Percentiles rank a stretch among this genome's conserved stretches.
These are phyloP conservation scores for Solenopsis invicta DNA, from an alignment of 1,140 invertebrate genomes.

Conservation along the genomic window DNA sequence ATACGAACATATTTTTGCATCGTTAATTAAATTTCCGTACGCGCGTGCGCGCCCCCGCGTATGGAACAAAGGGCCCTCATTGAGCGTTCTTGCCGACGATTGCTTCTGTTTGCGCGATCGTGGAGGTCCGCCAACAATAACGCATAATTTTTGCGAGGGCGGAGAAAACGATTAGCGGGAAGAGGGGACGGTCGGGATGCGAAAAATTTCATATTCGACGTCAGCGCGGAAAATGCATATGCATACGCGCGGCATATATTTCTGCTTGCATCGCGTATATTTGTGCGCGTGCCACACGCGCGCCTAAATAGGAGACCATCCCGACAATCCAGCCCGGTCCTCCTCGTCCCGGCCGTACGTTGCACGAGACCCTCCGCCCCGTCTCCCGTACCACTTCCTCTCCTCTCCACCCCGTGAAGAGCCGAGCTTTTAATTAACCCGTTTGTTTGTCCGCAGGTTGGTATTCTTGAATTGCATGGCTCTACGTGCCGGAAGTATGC, in stretches of 20 bases:
- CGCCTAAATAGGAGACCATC: conserved; percentile 37
- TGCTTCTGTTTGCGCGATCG: conserved; percentile 13
- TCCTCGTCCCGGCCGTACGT: conserved; percentile 26
- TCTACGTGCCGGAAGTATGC: conserved; percentile 42
- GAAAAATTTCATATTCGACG: conserved; percentile 60
- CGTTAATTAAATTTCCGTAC: conserved; percentile 31
- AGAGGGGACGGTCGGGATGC: background rate
- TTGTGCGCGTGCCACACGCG: conserved; percentile 17
- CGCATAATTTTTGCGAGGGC: conserved; percentile 27
- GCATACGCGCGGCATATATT: conserved; percentile 56
- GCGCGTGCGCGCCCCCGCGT: background rate
- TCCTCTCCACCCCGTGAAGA: background rate
- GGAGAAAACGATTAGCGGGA: background rate
- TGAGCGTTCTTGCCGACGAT: conserved; percentile 17
- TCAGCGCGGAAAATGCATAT: conserved; percentile 65
- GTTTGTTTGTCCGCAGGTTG: conserved; percentile 77
- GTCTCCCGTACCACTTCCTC: background rate
- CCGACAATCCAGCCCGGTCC: conserved; percentile 1
- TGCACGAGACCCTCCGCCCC: conserved; percentile 18
- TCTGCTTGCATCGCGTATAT: conserved; percentile 11
- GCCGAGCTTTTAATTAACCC: conserved; percentile 78
- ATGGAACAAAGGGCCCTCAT: conserved; percentile 35
- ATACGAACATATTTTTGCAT: background rate
- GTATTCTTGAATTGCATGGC: conserved; percentile 69
- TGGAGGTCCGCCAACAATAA: conserved; percentile 40